phyloP scores from a whole-genome alignment of 2,888 invertebrate species.

The Cerastis leucographa region DNA sequence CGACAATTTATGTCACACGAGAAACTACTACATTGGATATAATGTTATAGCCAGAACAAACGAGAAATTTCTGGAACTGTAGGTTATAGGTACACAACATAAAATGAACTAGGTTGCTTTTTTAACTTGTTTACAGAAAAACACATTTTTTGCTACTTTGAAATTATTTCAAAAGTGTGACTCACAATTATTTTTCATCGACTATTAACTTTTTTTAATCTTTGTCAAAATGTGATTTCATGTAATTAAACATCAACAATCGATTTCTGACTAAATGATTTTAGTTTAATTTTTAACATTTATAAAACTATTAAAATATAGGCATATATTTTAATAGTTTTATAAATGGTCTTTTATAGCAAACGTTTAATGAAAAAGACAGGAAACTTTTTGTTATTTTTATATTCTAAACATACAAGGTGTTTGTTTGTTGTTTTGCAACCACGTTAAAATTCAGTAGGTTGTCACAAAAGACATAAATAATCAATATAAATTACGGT shows the following conservation, averaged over 20 bases:
- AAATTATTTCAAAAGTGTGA: background rate
- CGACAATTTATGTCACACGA: slow-evolving; percentile 41
- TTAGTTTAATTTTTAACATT: background rate
- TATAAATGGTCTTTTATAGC: background rate
- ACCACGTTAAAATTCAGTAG: no score
- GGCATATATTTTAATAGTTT: background rate
- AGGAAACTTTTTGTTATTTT: background rate
- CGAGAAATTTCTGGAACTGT: slow-evolving; percentile 11
- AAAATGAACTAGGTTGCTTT: background rate
- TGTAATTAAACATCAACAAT: background rate
- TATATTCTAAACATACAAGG: background rate
- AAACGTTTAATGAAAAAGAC: background rate
- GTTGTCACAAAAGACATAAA: no score
- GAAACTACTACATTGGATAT: slow-evolving; percentile 19
- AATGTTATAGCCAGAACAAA: slow-evolving; percentile 12
- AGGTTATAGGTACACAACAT: background rate
- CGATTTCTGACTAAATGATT: background rate
- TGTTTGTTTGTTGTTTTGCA: no score
- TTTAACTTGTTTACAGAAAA: background rate
- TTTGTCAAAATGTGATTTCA: background rate
- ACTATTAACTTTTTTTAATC: background rate
- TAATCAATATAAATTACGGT: no score
- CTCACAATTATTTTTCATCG: background rate
- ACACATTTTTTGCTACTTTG: background rate
- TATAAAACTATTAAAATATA: no score